phyloP scores from a whole-genome alignment of 2,888 invertebrate species.

The Mylabris sibirica region DNA sequence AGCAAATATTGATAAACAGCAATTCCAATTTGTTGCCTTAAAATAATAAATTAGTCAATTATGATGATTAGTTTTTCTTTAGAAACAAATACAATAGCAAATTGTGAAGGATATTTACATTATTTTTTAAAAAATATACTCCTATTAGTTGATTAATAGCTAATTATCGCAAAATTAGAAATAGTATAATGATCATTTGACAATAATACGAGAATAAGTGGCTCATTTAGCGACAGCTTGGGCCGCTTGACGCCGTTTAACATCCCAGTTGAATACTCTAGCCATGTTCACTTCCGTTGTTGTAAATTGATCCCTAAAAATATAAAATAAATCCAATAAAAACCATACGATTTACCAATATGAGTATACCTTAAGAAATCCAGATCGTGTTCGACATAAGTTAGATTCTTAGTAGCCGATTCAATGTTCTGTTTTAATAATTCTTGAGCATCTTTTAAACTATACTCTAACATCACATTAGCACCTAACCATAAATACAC shows the following conservation, averaged over 20 bases:
- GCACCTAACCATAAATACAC: constrained; percentile 88
- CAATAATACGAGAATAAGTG: constrained; percentile 13
- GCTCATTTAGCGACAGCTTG: constrained; percentile 60
- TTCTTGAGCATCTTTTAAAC: constrained; percentile 86
- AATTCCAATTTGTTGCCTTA: constrained; percentile 12
- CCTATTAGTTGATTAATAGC: background rate
- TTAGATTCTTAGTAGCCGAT: constrained; percentile 83
- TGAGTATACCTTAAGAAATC: constrained; percentile 80
- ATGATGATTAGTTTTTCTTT: background rate
- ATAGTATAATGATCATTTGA: background rate
- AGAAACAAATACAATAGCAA: background rate
- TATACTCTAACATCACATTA: constrained; percentile 97
- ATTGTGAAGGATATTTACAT: constrained; percentile 1
- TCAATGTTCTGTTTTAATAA: constrained; percentile 83
- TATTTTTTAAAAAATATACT: background rate
- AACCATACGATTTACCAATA: too few relatives aligned
- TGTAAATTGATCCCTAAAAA: constrained; percentile 91
- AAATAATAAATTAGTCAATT: constrained; percentile 13
- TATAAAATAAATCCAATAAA: constrained; percentile 18
- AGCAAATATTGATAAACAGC: background rate
- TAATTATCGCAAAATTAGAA: background rate
- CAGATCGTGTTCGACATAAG: constrained; percentile 88
- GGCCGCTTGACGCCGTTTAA: constrained; percentile 85
- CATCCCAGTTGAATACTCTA: constrained; percentile 97
- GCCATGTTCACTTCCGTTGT: constrained; percentile 99